Conservation (phyloP, 2,113 vertebrate genomes). For the Anarrhichthys ocellatus region DNA sequence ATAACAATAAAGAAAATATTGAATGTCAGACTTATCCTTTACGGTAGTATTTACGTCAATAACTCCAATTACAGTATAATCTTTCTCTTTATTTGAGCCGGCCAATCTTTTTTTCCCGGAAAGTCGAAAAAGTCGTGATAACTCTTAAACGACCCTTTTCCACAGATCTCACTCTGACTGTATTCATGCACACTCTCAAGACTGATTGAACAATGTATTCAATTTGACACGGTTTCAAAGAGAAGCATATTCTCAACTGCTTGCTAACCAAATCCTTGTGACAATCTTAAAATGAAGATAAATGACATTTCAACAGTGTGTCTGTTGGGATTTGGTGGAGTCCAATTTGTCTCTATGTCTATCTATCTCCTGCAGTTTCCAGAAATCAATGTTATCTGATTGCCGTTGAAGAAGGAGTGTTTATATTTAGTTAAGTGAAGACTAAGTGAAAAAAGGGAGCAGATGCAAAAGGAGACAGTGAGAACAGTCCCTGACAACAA, state of each 20-base stretch:
- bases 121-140: not conserved
- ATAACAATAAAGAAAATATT: not conserved
- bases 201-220: constrained; percentile 34
- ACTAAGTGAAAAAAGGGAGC: not conserved
- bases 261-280: constrained; percentile 44
- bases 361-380: not conserved
- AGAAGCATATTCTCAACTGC: constrained; percentile 43
- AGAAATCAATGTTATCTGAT: constrained; percentile 5
- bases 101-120: not conserved
- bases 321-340: not conserved
- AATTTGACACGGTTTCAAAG: constrained; percentile 43
- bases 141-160: not conserved
- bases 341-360: not conserved
- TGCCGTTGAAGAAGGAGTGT: not conserved
- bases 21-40: not conserved
- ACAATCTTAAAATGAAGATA: constrained; percentile 59
- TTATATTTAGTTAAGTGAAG: constrained; percentile 1
- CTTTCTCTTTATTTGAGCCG: not conserved
- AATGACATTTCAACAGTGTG: constrained; percentile 26
- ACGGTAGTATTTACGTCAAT: not conserved
- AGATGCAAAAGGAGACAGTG: constrained; percentile 20
- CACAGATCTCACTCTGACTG: constrained; percentile 16
- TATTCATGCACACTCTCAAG: constrained; percentile 2
- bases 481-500: constrained; percentile 32
- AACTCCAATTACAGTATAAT: not conserved